Percentiles rank a stretch among this genome's conserved stretches.
These are phyloP conservation scores for Phocoena phocoena DNA, from an alignment of 2,113 vertebrate genomes.

Conservation along the genomic window DNA sequence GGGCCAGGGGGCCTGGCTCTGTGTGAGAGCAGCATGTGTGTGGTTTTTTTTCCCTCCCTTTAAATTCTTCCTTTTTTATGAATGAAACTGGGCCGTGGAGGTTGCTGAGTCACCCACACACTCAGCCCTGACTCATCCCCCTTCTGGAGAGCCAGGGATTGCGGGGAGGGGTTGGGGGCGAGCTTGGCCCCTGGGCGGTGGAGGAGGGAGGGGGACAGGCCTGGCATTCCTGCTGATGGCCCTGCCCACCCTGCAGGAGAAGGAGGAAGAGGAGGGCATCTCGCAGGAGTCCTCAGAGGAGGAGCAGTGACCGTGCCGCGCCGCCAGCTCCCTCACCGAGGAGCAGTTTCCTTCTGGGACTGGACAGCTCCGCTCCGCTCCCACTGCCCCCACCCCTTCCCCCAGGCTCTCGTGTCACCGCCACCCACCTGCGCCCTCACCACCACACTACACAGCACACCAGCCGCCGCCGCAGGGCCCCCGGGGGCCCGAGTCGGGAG, in stretches of 20 bases:
- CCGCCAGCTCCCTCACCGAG: constrained; percentile 88
- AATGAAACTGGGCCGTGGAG: constrained; percentile 88
- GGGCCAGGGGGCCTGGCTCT: constrained; percentile 27
- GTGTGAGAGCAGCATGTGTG: constrained; percentile 26
- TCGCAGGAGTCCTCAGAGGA: constrained; percentile 96
- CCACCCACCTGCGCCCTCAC: not conserved
- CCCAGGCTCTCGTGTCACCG: not conserved
- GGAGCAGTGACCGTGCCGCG: constrained; percentile 90
- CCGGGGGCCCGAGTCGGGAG: not conserved
- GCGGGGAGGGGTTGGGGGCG: not conserved
- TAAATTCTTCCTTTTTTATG: constrained; percentile 87
- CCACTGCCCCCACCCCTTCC: not conserved
- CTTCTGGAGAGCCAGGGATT: constrained; percentile 50
- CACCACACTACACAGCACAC: constrained; percentile 63
- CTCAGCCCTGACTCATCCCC: constrained; percentile 84
- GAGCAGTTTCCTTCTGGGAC: constrained; percentile 70
- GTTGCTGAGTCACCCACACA: constrained; percentile 89
- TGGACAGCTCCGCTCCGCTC: constrained; percentile 56
- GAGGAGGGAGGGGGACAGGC: not conserved
- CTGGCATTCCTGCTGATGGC: not conserved
- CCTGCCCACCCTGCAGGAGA: constrained; percentile 85
- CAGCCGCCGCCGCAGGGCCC: not conserved
- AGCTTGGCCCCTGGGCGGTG: not conserved
- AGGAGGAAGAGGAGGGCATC: constrained; percentile 91
- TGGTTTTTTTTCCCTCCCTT: constrained; percentile 47